Percentiles rank a stretch among this genome's conserved stretches.
These are phyloP conservation scores for Isotomurus palustris DNA, from an alignment of 2,888 invertebrate genomes.

Conservation along the genomic window DNA sequence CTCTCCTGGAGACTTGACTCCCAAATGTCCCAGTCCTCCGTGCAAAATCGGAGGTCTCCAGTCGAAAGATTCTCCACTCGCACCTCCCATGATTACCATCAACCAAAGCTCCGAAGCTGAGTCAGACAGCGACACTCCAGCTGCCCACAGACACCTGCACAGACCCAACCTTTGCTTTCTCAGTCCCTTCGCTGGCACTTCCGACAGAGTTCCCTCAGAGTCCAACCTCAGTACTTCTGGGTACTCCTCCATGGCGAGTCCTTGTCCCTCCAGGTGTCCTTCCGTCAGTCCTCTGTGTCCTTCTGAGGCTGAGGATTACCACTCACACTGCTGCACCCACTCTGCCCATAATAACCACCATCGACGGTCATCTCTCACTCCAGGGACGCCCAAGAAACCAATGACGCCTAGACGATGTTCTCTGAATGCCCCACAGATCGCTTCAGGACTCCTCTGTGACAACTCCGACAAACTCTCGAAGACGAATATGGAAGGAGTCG, in stretches of 20 bases:
- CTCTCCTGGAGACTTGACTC: constrained; percentile 10
- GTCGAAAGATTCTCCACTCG: constrained; percentile 23
- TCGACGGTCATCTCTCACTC: constrained; percentile 43
- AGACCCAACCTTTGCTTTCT: constrained; percentile 62
- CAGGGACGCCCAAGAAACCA: constrained; percentile 48
- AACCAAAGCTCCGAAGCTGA: constrained; percentile 53
- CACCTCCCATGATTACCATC: constrained; percentile 52
- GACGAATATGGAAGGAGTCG: constrained; percentile 15
- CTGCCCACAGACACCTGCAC: constrained; percentile 48
- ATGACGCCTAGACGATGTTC: constrained; percentile 44
- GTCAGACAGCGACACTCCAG: constrained; percentile 50
- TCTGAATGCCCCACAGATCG: constrained; percentile 50
- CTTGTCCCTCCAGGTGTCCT: constrained; percentile 74
- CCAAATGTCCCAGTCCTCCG: constrained; percentile 9
- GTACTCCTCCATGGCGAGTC: constrained; percentile 79
- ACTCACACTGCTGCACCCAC: constrained; percentile 47
- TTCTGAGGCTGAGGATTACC: constrained; percentile 66
- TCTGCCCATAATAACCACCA: constrained; percentile 17
- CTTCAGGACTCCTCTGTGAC: constrained; percentile 44
- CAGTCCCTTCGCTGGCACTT: constrained; percentile 60
- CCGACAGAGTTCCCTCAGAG: constrained; percentile 71
- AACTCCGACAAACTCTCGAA: constrained; percentile 14
- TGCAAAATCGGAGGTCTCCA: not conserved
- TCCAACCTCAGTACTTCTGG: constrained; percentile 79
- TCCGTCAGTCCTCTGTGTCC: constrained; percentile 74